Evolutionary conservation across 2,888 invertebrate genomes (phyloP).

Genomic region (Hirtodrosophila histrioides): DNA sequence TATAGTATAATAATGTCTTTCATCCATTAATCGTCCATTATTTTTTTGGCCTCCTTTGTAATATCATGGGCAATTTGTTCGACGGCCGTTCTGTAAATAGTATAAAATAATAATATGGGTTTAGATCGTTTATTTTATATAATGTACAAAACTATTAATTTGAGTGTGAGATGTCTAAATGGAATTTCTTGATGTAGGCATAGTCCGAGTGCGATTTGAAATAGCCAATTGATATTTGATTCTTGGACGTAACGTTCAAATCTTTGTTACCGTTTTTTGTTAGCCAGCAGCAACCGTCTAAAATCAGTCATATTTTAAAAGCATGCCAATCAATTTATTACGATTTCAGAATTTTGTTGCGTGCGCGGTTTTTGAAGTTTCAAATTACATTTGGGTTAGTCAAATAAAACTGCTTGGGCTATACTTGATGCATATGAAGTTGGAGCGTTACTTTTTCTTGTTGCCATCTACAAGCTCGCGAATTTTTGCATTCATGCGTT

Average conservation of each 20-base stretch:
- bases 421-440: conserved; percentile 7
- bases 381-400: conserved; percentile 7
- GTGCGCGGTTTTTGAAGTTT: neutral
- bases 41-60: conserved; percentile 74
- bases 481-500: conserved; percentile 84
- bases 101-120: neutral
- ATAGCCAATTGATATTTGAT: neutral
- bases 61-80: conserved; percentile 74
- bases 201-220: neutral
- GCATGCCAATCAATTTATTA: conserved; percentile 27
- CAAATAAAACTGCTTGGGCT: conserved; percentile 22
- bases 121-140: conserved; percentile 3
- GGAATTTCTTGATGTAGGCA: neutral
- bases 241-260: neutral
- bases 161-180: neutral
- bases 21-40: conserved; percentile 62
- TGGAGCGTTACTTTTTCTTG: conserved; percentile 85
- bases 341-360: conserved; percentile 1
- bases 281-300: neutral
- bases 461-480: conserved; percentile 86
- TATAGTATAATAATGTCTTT: conserved; percentile 29
- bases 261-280: neutral
- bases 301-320: neutral
- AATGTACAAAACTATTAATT: neutral
- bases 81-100: conserved; percentile 59